A percentile compares a stretch with the other conserved stretches of the same genome.
These are phyloP conservation scores for Suillia variegata DNA, from an alignment of 2,888 invertebrate species.

Conservation along the genomic window DNA sequence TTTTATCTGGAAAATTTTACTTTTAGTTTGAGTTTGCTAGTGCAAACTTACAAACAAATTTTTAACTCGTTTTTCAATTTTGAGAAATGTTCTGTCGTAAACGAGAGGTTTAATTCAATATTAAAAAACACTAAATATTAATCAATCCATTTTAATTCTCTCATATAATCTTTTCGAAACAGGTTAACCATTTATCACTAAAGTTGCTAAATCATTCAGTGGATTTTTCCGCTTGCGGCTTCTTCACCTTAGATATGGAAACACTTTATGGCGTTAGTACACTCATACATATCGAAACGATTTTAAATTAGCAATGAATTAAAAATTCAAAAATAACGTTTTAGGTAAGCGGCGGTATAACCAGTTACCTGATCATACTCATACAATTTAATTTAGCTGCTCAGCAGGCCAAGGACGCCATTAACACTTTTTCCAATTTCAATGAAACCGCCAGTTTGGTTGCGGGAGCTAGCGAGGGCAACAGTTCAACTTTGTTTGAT, in stretches of 20 bases:
- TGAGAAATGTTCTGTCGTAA: no score
- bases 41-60: neutral
- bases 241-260: constrained; percentile 61
- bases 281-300: neutral
- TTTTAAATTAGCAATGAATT: neutral
- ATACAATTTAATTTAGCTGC: constrained; percentile 62
- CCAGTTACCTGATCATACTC: constrained; percentile 60
- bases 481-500: neutral
- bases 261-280: constrained; percentile 57
- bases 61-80: no score
- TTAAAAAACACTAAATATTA: no score
- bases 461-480: constrained; percentile 36
- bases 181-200: constrained; percentile 59
- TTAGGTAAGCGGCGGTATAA: constrained; percentile 58
- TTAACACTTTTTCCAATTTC: constrained; percentile 36
- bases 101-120: no score
- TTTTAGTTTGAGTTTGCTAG: neutral
- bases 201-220: constrained; percentile 60
- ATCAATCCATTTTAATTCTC: no score
- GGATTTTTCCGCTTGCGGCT: constrained; percentile 61
- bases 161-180: no score
- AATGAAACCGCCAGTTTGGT: constrained; percentile 42
- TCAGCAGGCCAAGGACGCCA: constrained; percentile 54
- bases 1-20: neutral
- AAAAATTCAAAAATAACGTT: neutral